Evolutionary conservation across 1,140 invertebrate genomes (phyloP).

Genomic region (Hyles vespertilio): DNA sequence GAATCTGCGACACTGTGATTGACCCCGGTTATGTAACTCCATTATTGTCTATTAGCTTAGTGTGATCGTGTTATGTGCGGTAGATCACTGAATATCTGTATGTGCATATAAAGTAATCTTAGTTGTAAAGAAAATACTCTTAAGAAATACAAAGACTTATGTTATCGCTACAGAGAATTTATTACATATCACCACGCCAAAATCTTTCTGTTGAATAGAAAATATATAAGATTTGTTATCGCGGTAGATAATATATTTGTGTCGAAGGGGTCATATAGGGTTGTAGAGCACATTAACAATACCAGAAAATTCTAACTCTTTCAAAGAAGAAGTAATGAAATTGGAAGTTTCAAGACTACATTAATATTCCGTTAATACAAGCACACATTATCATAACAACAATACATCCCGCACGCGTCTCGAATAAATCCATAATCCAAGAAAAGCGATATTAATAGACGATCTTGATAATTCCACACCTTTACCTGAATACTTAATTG

Average conservation of each 20-base stretch:
- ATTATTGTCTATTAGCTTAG: conserved; percentile 2
- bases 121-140: too few species aligned
- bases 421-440: conserved; percentile 4
- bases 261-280: too few species aligned
- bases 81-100: too few species aligned
- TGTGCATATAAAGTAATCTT: too few species aligned
- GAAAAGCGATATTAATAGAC: conserved; percentile 37
- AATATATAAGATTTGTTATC: background rate
- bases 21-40: conserved; percentile 2
- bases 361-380: too few species aligned
- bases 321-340: background rate
- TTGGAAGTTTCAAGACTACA: too few species aligned
- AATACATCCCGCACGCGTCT: background rate
- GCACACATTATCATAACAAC: background rate
- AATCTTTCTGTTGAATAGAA: background rate
- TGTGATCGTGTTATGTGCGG: too few species aligned
- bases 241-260: too few species aligned
- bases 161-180: too few species aligned
- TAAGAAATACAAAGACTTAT: too few species aligned
- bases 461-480: conserved; percentile 54
- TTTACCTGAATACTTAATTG: conserved; percentile 64
- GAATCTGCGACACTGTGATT: conserved; percentile 1
- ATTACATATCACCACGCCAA: background rate
- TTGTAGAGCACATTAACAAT: too few species aligned
- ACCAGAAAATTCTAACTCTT: background rate